Percentiles rank a stretch among this genome's conserved stretches.
These are phyloP conservation scores for Sturnus vulgaris DNA, from an alignment of 2,113 vertebrate species.

Conservation along the genomic window DNA sequence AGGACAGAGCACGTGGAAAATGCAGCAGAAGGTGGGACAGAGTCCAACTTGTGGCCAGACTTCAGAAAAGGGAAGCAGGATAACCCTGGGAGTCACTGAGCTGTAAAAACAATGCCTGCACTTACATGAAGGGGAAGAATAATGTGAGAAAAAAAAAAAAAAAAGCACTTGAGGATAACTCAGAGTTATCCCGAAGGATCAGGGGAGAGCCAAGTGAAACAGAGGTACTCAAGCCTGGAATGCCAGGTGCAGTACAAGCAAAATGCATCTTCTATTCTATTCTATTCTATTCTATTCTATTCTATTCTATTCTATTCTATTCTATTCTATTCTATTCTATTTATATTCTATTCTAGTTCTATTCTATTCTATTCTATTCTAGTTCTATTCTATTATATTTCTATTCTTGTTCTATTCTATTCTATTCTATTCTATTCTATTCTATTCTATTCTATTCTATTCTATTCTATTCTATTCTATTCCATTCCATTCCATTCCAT, in stretches of 20 bases:
- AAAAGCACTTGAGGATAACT: background rate
- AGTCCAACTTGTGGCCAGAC: background rate
- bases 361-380: no score
- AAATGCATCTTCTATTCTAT: background rate
- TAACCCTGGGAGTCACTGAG: background rate
- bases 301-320: no score
- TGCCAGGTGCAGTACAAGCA: background rate
- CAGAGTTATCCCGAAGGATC: background rate
- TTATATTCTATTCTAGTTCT: no score
- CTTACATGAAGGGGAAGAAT: background rate
- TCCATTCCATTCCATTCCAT: no score
- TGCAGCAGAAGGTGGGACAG: conserved; percentile 24
- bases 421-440: no score
- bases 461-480: no score
- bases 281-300: background rate
- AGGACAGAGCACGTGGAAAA: background rate
- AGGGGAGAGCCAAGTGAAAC: background rate
- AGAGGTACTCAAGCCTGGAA: background rate
- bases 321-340: no score
- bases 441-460: no score
- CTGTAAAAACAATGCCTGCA: background rate
- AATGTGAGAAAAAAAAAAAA: no score
- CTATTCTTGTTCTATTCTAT: no score
- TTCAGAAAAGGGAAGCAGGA: background rate
- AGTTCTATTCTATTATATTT: no score